Evolutionary conservation across 2,888 invertebrate genomes (phyloP).

Genomic region (Sphaerophoria taeniata): DNA sequence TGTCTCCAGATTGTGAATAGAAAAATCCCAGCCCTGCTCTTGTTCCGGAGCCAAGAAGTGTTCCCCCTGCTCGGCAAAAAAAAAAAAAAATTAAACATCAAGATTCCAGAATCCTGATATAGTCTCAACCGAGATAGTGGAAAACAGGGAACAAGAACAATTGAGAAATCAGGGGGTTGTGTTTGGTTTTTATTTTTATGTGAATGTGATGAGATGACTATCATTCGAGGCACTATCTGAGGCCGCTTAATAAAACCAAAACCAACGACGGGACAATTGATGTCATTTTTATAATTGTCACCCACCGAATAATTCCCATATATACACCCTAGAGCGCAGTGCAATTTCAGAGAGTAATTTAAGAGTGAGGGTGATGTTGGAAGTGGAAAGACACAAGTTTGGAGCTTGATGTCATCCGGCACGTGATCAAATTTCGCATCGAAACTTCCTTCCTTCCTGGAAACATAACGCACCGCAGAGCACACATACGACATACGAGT

Average conservation of each 20-base stretch:
- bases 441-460: constrained; percentile 74
- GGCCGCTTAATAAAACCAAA: constrained; percentile 74
- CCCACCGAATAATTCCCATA: constrained; percentile 66
- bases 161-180: constrained; percentile 64
- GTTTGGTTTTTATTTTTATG: constrained; percentile 35
- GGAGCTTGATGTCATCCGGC: constrained; percentile 72
- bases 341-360: no score
- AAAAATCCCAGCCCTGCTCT: constrained; percentile 26
- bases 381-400: constrained; percentile 39
- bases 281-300: constrained; percentile 74
- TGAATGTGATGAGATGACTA: constrained; percentile 45
- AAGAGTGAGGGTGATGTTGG: constrained; percentile 1
- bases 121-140: constrained; percentile 29
- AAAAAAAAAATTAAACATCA: no score
- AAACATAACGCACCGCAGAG: constrained; percentile 50
- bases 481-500: no score
- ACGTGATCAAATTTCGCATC: constrained; percentile 74
- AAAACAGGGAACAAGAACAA: constrained; percentile 38
- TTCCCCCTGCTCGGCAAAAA: constrained; percentile 6
- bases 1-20: constrained; percentile 53
- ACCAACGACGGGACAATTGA: constrained; percentile 74
- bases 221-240: constrained; percentile 66
- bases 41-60: constrained; percentile 53
- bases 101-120: no score
- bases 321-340: no score